Conservation (phyloP, 2,797 vertebrate genomes). For the Salmo trutta region DNA sequence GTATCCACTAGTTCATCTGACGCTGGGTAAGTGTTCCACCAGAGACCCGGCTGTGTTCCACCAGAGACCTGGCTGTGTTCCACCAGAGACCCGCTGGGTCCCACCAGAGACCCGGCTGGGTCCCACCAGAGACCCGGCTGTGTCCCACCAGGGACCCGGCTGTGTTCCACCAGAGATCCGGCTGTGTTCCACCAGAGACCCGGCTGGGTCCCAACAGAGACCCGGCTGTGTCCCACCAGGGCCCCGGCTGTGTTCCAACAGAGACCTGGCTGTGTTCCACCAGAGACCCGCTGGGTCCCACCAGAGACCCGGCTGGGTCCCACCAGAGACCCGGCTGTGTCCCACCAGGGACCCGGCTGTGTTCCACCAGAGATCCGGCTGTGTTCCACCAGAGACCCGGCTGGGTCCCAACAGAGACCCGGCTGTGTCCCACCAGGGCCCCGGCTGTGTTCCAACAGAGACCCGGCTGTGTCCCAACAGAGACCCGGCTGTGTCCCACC, state of each 20-base stretch:
- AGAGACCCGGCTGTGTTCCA: conserved; percentile 12
- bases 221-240: not conserved
- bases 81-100: no score
- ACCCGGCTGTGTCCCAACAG: conserved; percentile 8
- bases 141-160: conserved; percentile 17
- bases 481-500: not conserved
- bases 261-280: conserved; percentile 12
- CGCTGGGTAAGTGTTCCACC: not conserved
- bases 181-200: conserved; percentile 16
- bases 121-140: conserved; percentile 14
- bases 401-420: conserved; percentile 16
- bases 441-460: conserved; percentile 10
- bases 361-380: conserved; percentile 17
- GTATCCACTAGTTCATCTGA: no score
- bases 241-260: not conserved
- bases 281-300: conserved; percentile 14
- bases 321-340: conserved; percentile 8
- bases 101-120: conserved; percentile 9
- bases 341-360: conserved; percentile 15
- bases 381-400: conserved; percentile 14
- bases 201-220: conserved; percentile 15
- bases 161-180: no score
- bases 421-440: no score
- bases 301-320: conserved; percentile 16
- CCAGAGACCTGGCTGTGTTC: no score